A percentile compares a stretch with the other conserved stretches of the same genome.
Evolutionary conservation across 2,797 vertebrate genomes (phyloP).

Genomic region (Hippopotamyrus pictus): DNA sequence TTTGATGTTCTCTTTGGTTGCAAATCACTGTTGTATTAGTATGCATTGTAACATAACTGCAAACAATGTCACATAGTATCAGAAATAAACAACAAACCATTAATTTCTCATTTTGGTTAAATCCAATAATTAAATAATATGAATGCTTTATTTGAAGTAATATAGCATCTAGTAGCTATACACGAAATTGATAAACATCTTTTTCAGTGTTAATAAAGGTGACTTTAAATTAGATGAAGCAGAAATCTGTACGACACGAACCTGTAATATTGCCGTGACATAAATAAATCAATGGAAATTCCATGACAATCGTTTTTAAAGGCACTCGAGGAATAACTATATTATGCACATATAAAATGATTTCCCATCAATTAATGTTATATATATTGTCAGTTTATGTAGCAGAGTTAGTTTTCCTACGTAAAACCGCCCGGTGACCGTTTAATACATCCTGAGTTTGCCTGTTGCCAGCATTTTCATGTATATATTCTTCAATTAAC

Average conservation of each 20-base stretch:
- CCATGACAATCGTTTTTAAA: background rate
- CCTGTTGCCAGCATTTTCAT: background rate
- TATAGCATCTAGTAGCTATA: background rate
- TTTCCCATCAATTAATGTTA: background rate
- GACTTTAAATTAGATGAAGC: background rate
- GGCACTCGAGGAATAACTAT: background rate
- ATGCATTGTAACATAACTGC: background rate
- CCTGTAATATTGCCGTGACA: background rate
- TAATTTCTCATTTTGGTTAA: background rate
- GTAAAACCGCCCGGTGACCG: background rate
- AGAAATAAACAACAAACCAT: background rate
- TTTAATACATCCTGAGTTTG: background rate
- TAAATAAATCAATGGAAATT: background rate
- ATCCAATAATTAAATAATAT: background rate
- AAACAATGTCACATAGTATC: background rate
- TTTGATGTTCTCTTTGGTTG: background rate
- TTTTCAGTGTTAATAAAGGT: background rate
- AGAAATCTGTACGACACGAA: background rate
- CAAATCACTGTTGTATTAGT: background rate
- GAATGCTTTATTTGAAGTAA: background rate
- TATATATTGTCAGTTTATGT: background rate
- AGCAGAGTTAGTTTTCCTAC: background rate
- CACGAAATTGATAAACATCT: background rate
- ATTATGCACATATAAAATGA: background rate
- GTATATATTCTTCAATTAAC: background rate